phyloP scores from a whole-genome alignment of 2,113 vertebrate genomes.

The Notarius quadriscutis region DNA sequence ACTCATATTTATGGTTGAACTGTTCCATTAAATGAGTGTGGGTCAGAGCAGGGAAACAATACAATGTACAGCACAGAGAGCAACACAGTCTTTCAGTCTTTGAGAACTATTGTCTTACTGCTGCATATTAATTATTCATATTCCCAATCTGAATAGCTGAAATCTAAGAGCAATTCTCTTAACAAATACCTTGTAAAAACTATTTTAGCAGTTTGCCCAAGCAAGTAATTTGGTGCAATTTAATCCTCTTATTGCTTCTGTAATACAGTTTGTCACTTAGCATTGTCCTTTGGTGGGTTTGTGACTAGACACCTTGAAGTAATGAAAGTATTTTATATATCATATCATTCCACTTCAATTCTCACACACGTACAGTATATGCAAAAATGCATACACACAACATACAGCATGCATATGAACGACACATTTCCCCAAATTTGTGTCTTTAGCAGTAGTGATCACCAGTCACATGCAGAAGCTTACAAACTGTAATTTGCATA shows the following conservation, averaged over 20 bases:
- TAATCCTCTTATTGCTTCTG: neutral
- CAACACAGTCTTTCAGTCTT: neutral
- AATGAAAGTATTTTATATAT: neutral
- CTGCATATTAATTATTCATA: slow-evolving; percentile 40
- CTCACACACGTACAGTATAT: neutral
- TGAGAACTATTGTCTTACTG: slow-evolving; percentile 7
- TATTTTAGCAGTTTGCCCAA: neutral
- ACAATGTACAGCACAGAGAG: neutral
- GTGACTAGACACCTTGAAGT: neutral
- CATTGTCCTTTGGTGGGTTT: neutral
- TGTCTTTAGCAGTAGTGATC: slow-evolving; percentile 2
- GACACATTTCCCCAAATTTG: neutral
- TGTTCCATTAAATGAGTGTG: neutral
- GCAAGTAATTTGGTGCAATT: slow-evolving; percentile 6
- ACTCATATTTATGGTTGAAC: neutral
- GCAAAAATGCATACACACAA: neutral
- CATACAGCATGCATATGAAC: neutral
- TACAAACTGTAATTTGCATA: slow-evolving; percentile 38
- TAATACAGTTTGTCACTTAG: neutral
- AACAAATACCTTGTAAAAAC: neutral
- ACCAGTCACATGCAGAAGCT: slow-evolving; percentile 17
- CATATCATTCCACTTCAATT: neutral
- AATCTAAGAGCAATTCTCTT: neutral
- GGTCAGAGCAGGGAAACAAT: neutral
- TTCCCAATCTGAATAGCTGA: neutral